Evolutionary conservation across 2,797 vertebrate genomes (phyloP).

Genomic region (Mus minutoides): DNA sequence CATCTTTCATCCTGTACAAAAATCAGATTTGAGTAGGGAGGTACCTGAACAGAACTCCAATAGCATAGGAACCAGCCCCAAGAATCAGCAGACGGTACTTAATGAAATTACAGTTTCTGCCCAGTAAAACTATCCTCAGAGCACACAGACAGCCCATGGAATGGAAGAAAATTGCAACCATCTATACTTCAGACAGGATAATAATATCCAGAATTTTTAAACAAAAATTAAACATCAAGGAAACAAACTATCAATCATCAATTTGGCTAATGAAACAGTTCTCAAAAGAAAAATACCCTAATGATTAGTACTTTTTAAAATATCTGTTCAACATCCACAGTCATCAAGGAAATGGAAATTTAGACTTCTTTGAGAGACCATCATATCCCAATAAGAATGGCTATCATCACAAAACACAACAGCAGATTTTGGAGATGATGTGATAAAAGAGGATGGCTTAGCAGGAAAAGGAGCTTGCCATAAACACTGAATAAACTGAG

Average conservation of each 20-base stretch:
- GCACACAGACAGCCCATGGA: neutral
- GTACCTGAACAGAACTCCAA: neutral
- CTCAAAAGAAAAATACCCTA: neutral
- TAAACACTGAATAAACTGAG: neutral
- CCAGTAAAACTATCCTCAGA: neutral
- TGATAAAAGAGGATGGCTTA: neutral
- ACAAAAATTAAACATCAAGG: neutral
- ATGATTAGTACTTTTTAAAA: neutral
- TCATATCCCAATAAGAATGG: neutral
- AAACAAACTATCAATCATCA: neutral
- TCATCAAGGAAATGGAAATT: neutral
- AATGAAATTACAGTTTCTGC: neutral
- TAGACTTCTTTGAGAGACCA: neutral
- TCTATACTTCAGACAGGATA: neutral
- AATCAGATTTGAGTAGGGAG: neutral
- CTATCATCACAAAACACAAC: neutral
- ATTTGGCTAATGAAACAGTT: neutral
- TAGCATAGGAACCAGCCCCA: neutral
- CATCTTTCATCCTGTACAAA: neutral
- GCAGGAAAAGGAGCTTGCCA: neutral
- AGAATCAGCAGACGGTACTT: neutral
- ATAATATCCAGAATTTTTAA: neutral
- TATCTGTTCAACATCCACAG: neutral
- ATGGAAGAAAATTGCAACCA: neutral
- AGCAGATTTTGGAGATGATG: neutral